Evolutionary conservation across 2,113 vertebrate genomes (phyloP), one percentile per base, ranked within the genome.

Genomic region (Acrocephalus arundinaceus): DNA sequence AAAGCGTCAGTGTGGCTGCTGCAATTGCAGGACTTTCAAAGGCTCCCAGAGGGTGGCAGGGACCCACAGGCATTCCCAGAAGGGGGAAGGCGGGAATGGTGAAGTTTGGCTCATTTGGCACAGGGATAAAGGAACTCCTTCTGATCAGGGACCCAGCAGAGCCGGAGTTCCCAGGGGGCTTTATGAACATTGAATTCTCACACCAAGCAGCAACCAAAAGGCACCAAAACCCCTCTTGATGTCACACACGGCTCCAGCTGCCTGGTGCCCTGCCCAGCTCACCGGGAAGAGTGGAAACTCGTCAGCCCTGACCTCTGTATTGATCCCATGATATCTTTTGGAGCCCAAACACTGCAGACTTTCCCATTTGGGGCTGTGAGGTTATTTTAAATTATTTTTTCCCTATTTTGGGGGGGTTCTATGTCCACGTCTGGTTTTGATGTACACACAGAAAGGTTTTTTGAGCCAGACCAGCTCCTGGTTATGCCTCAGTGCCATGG

Each of bases 61-160:
- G 71, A 95, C 77, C 81, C 77, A 6, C 74, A 54, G 89, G 94
- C 61, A 2, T 48, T 82, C 72, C 70, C 25, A 17, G 73, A 70
- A 71, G 10, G 77, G 67, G 66, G 77, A 41, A 76, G 71, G 46
- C 35, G 81, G 79, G 62, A 76, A 62, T 89, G 94, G 63, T 11
- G 70, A 91, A 48, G 41, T 90, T 95, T 71, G 85, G 85, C 71
- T 77, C 54, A 8, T 85, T 76, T 82, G 85, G 87, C 71, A 76
- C 37, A 3, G 2, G 18, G 74, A 93, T 91, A 87, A 96, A 96
- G 67, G 85, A 91, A 65, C 62, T 62, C 87, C 89, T 89, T 73
- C 89, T 85, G 54, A 79, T 85, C 95, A 87, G 77, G 91, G 81
- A 87, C 48, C 90, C 77, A 37, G 91, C 83, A 43, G 91, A 41